Base-by-base conservation (phyloP, 2,113 vertebrate genomes). In the Coptodon rendalli region DNA sequence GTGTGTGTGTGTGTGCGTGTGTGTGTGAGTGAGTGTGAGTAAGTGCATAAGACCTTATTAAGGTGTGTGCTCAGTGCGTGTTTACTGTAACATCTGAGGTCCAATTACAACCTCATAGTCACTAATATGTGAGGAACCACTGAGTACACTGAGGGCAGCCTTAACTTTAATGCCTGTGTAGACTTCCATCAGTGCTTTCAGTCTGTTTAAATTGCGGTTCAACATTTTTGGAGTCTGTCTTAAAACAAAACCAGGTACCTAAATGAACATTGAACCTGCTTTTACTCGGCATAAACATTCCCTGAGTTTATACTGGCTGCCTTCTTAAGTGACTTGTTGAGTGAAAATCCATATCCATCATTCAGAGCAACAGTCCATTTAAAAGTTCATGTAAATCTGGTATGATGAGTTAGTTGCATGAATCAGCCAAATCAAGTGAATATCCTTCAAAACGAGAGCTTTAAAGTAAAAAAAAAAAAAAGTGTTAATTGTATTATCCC, bases 51-150 rank as follows among this genome's bases (percentile, higher is more conserved):
- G 78, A 83, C 78, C 80, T 81, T 66, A 63, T 86, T 71, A 76
- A 87, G 40, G 43, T 80, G 79, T 82, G 89, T 59, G 11, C 27
- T 82, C 82, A 82, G 56, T 85, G 66, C 56, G 81, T 91, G 61
- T 89, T 94, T 92, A 89, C 85, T 91, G 53, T 86, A 87, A 84
- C 63, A 27, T 53, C 57, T 40, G 73, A 86, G 80, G 81, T 56
- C 86, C 78, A 91, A 86, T 94, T 92, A 90, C 71, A 87, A 82
- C 66, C 11, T 17, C 50, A 61, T 7, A 86, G 85, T 83, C 16
- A 50, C 80, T 82, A 90, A 66, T 84, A 82, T 86, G 82, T 81
- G 87, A 90, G 45, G 63, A 56, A 1, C 57, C 3, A 52, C 88
- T 91, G 84, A 68, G 19, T 57, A 56, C 40, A 34, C 80, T 3